Base-by-base conservation (phyloP, 2,888 invertebrate species). In the Clostera curtula region DNA sequence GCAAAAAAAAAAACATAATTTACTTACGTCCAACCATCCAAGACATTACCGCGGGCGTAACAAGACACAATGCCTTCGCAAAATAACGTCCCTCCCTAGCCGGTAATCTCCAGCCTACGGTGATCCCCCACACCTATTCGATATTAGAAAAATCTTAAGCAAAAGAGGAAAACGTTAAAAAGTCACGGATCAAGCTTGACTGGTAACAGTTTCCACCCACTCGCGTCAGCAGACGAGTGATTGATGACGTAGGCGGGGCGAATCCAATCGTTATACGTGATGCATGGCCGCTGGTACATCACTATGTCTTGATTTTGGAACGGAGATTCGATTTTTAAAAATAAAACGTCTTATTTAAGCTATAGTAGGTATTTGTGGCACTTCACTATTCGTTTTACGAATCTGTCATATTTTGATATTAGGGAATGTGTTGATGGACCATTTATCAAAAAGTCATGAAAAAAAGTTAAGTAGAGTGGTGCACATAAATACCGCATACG, bases 201-300 rank as follows among this genome's bases (percentile, higher is more conserved):
- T 58, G 74, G 72, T 39, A 49, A 43, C 34, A 29, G 38, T 32
- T 41, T 35, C 61, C 60, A 57, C 65, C 66, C 61, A 69, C 74
- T 58, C 55, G 64, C 62, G 70, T 69, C 71, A 73, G 59, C 74
- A 64, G 65, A 63, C 64, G 47, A 56, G 79, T 82, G 83, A 83
- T 83, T 73, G 83, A 83, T 83, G 83, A 72, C 71, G 72, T 67
- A 75, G 82, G 82, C 80, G 80, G 79, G 79, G 83, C 79, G 64
- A 70, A 76, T 79, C 79, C 77, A 77, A 82, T 82, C 83, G 79
- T 82, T 83, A 82, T 75, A 74, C 72, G 60, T 82, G 82, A 82
- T 77, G 80, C 79, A 82, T 80, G 68, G 72, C 72, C 63, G 66
- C 43, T 66, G 65, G 75, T 69, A 77, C 77, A 72, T 75, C 77